phyloP scores from a whole-genome alignment of 2,888 invertebrate genomes.

The Escarpia spicata region DNA sequence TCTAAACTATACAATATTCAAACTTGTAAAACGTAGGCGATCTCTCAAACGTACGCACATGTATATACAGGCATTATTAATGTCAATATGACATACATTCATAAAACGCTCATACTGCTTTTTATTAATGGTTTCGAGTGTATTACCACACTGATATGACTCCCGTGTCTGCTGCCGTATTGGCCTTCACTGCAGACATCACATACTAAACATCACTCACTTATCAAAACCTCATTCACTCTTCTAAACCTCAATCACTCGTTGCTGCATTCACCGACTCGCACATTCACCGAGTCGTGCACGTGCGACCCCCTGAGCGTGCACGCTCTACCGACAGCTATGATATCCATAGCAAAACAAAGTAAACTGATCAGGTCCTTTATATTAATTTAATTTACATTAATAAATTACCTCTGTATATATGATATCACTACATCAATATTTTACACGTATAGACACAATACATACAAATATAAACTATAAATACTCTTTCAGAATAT shows the following conservation, averaged over 20 bases:
- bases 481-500: neutral
- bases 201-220: neutral
- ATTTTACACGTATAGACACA: too few species aligned
- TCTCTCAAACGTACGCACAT: neutral
- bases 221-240: neutral
- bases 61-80: neutral
- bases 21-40: neutral
- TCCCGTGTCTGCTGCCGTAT: neutral
- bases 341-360: neutral
- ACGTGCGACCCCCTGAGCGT: neutral
- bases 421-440: too few species aligned
- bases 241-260: neutral
- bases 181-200: neutral
- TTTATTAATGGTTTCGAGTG: slow-evolving; percentile 6
- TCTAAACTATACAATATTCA: neutral
- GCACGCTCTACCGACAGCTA: neutral
- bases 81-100: neutral
- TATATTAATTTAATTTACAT: too few species aligned
- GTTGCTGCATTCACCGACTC: neutral
- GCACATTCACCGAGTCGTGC: neutral
- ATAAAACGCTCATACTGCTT: neutral
- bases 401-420: too few species aligned
- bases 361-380: neutral
- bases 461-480: neutral
- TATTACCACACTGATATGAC: neutral